phyloP scores from a whole-genome alignment of 2,113 vertebrate species.

The Progne subis region DNA sequence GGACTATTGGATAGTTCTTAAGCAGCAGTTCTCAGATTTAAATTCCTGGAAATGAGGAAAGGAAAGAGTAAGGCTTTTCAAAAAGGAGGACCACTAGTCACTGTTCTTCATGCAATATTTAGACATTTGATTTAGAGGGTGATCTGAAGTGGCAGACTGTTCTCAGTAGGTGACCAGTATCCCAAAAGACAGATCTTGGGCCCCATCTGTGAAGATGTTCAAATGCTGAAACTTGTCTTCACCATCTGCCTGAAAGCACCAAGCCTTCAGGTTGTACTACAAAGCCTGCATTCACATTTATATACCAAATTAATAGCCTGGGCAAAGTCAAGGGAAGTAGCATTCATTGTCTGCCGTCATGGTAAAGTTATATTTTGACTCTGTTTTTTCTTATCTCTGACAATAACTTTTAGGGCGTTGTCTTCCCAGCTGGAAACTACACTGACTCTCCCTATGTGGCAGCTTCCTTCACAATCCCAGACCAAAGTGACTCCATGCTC shows the following conservation, averaged over 20 bases:
- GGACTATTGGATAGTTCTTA: background rate
- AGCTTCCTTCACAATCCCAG: slow-evolving; percentile 50
- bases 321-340: background rate
- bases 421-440: slow-evolving; percentile 57
- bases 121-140: background rate
- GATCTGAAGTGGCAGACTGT: background rate
- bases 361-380: background rate
- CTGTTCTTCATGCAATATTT: background rate
- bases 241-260: background rate
- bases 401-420: slow-evolving; percentile 46
- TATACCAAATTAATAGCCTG: background rate
- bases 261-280: background rate
- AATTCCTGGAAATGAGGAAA: background rate
- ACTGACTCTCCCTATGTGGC: slow-evolving; percentile 6
- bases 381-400: background rate
- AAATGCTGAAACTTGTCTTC: background rate
- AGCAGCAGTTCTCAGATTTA: background rate
- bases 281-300: background rate
- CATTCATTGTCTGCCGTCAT: background rate
- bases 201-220: background rate
- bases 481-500: slow-evolving; percentile 64
- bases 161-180: background rate
- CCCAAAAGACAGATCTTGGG: background rate
- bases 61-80: background rate
- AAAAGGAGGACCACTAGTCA: background rate